phyloP scores from a whole-genome alignment of 2,888 invertebrate species.

The Hetaerina titia region DNA sequence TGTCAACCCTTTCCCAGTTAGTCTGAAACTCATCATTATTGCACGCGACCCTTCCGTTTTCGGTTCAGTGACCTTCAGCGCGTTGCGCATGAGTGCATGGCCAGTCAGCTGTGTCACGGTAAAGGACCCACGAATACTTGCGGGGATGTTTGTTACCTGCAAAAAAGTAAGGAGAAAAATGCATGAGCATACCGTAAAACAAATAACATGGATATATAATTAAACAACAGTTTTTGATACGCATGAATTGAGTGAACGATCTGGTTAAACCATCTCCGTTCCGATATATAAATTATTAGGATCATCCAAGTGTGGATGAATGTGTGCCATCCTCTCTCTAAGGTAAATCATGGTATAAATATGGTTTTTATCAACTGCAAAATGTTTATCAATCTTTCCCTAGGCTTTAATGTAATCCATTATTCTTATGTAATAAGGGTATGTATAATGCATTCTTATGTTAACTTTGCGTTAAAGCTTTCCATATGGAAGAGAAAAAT shows the following conservation, averaged over 20 bases:
- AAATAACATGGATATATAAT: background rate
- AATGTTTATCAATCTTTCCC: too few species aligned
- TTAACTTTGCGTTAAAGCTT: too few species aligned
- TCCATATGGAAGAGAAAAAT: too few species aligned
- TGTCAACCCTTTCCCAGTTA: background rate
- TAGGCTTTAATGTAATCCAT: too few species aligned
- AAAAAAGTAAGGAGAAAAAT: background rate
- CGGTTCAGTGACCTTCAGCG: background rate
- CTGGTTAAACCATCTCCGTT: too few species aligned
- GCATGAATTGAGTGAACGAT: background rate
- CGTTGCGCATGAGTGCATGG: background rate
- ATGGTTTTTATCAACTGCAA: too few species aligned
- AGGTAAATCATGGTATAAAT: too few species aligned
- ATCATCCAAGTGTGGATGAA: too few species aligned
- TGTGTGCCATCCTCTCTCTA: too few species aligned
- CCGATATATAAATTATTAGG: too few species aligned
- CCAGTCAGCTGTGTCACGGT: background rate
- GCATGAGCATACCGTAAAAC: background rate
- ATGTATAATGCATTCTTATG: too few species aligned
- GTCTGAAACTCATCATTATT: background rate
- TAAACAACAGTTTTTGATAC: background rate
- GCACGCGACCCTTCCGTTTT: background rate
- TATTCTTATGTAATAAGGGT: too few species aligned
- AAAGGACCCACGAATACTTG: background rate
- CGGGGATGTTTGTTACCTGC: conserved; percentile 6